Evolutionary conservation across 2,113 vertebrate genomes (phyloP).

Genomic region (Acanthochromis polyacanthus): DNA sequence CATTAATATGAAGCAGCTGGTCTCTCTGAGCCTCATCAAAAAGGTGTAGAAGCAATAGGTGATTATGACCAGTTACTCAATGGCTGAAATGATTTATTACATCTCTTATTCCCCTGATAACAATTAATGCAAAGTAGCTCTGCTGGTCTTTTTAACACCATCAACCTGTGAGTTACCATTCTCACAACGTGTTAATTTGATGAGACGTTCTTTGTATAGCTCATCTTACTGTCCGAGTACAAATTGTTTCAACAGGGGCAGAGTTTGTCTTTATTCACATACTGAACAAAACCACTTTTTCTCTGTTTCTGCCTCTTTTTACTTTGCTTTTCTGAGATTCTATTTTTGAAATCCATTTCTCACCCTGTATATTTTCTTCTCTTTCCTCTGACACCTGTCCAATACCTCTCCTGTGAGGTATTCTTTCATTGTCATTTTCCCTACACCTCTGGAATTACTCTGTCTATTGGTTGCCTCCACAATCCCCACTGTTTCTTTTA

Average conservation of each 20-base stretch:
- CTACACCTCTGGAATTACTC: constrained; percentile 34
- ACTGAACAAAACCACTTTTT: neutral
- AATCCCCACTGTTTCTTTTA: constrained; percentile 20
- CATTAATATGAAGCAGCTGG: too few relatives aligned
- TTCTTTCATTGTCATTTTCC: constrained; percentile 28
- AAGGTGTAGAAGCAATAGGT: neutral
- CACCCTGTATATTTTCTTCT: constrained; percentile 23
- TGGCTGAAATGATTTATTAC: neutral
- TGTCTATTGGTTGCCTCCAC: constrained; percentile 14
- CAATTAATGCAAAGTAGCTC: neutral
- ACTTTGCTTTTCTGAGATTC: constrained; percentile 15
- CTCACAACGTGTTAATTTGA: neutral
- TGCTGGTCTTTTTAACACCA: neutral
- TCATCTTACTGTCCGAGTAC: neutral
- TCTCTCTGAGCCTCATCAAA: neutral
- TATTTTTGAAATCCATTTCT: constrained; percentile 53
- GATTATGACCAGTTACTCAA: neutral
- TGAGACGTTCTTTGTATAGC: neutral
- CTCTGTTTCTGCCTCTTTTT: neutral
- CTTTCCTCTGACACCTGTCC: constrained; percentile 32
- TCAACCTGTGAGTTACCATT: neutral
- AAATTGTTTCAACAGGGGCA: neutral
- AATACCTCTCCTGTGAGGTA: constrained; percentile 29
- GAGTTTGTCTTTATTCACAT: neutral
- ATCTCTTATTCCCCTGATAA: constrained; percentile 1